phyloP scores from a whole-genome alignment of 1,140 invertebrate genomes.

The Venustaconcha ellipsiformis region DNA sequence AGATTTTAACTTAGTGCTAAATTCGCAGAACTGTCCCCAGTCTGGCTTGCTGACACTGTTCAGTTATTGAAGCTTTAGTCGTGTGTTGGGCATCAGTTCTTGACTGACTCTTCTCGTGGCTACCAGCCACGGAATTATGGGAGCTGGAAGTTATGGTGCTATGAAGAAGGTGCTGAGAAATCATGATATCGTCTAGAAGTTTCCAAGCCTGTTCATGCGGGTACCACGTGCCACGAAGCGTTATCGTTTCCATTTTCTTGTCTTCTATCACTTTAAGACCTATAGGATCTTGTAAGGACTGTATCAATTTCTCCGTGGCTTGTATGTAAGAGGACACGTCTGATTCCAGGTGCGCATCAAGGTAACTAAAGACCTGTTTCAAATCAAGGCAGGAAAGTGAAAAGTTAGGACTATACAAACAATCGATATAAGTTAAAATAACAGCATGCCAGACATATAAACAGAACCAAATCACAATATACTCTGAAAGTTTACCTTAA shows the following conservation, averaged over 20 bases:
- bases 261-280: conserved; percentile 4
- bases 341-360: conserved; percentile 14
- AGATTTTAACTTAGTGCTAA: too few relatives aligned
- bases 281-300: neutral
- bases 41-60: too few relatives aligned
- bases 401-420: neutral
- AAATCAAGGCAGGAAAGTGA: neutral
- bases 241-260: neutral
- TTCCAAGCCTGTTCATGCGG: conserved; percentile 17
- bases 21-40: too few relatives aligned
- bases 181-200: conserved; percentile 7
- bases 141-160: neutral
- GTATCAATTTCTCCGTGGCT: conserved; percentile 7
- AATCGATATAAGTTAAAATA: neutral
- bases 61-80: too few relatives aligned
- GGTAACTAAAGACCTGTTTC: conserved; percentile 5
- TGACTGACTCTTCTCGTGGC: too few relatives aligned
- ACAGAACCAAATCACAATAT: too few relatives aligned
- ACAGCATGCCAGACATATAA: too few relatives aligned
- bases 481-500: too few relatives aligned
- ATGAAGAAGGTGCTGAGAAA: neutral
- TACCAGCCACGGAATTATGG: too few relatives aligned
- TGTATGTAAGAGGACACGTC: conserved; percentile 4
- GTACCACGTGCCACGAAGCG: conserved; percentile 20
- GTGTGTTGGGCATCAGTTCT: too few relatives aligned